These are phyloP conservation scores for Tribolium madens DNA, from an alignment of 1,140 invertebrate species.

Conservation along the genomic window DNA sequence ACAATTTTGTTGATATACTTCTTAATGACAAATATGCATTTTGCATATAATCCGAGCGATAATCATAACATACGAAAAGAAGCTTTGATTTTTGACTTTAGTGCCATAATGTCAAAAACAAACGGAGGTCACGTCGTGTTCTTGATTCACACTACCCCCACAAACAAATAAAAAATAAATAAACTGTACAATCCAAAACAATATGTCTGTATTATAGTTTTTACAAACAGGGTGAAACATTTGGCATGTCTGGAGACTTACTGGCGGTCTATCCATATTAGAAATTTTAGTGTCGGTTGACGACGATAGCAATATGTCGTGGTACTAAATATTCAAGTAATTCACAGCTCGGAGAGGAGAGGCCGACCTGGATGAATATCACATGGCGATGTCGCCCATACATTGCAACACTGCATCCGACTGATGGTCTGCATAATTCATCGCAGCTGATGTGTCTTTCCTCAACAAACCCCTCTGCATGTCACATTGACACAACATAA, in stretches of 20 bases:
- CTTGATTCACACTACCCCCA: too few species aligned
- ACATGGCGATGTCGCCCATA: constrained; percentile 20
- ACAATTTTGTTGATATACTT: too few species aligned
- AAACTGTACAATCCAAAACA: too few species aligned
- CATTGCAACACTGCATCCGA: constrained; percentile 33
- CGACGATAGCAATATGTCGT: constrained; percentile 16
- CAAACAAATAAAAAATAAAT: too few species aligned
- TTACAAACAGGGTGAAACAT: too few species aligned
- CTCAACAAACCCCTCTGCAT: not conserved
- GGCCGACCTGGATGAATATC: constrained; percentile 30
- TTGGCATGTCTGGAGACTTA: not conserved
- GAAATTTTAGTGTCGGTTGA: constrained; percentile 24
- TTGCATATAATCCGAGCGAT: too few species aligned
- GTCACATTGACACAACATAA: constrained; percentile 6
- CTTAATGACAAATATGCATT: too few species aligned
- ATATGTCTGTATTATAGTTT: too few species aligned
- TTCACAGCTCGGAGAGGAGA: constrained; percentile 2
- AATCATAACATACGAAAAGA: too few species aligned
- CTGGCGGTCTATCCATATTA: constrained; percentile 1
- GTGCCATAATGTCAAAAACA: too few species aligned
- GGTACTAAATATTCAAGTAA: constrained; percentile 31
- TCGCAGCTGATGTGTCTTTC: constrained; percentile 11
- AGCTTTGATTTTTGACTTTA: too few species aligned
- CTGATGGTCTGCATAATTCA: constrained; percentile 41
- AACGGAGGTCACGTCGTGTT: too few species aligned